These are phyloP conservation scores for Acomys russatus DNA, from an alignment of 2,797 vertebrate species.

Conservation along the genomic window DNA sequence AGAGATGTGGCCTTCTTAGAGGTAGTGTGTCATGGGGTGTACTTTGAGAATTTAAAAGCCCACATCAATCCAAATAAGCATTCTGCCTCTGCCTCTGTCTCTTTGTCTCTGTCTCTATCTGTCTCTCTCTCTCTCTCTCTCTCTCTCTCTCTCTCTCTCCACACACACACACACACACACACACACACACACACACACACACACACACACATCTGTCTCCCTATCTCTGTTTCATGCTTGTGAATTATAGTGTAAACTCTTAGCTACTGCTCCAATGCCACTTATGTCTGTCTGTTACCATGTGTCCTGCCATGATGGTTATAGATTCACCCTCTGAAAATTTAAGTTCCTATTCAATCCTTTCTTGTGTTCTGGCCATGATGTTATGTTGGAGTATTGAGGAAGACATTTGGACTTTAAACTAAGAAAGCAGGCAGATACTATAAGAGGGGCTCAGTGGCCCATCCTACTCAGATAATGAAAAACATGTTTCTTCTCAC, in stretches of 20 bases:
- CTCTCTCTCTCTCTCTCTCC: no score
- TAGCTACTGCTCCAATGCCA: not conserved
- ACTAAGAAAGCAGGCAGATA: not conserved
- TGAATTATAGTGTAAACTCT: not conserved
- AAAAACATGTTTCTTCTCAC: not conserved
- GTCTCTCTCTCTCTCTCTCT: no score
- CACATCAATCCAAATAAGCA: not conserved
- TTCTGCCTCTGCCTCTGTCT: no score
- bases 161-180: no score
- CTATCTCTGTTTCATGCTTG: not conserved
- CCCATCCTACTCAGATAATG: not conserved
- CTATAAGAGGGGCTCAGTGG: not conserved
- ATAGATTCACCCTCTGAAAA: not conserved
- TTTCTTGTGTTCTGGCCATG: not conserved
- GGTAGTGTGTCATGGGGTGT: not conserved
- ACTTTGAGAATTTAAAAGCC: not conserved
- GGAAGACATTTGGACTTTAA: not conserved
- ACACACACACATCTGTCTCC: not conserved
- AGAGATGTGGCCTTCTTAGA: not conserved
- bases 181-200: no score
- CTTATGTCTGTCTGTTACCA: not conserved
- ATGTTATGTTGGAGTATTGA: not conserved
- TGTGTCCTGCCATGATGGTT: not conserved
- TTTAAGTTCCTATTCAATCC: no score
- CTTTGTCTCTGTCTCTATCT: no score